Percentiles rank a stretch among this genome's conserved stretches.
phyloP scores from a whole-genome alignment of 2,113 vertebrate genomes.

The Macaca mulatta region DNA sequence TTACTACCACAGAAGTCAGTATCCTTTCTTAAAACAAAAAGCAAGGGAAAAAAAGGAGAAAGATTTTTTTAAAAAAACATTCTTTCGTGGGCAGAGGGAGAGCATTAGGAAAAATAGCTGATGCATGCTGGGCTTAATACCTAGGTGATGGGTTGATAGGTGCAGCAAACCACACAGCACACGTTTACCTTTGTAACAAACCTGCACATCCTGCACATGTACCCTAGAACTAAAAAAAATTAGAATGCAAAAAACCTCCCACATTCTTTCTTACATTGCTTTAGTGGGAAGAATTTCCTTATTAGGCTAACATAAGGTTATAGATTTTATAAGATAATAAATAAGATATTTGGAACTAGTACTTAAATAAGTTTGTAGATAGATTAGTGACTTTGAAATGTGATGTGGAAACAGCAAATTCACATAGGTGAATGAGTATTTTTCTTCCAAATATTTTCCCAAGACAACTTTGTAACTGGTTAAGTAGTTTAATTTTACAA shows the following conservation, averaged over 20 bases:
- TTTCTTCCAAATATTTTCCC: conserved; percentile 8
- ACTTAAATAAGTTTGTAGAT: neutral
- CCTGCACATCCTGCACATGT: no score
- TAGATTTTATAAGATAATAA: neutral
- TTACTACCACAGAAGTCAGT: conserved; percentile 99
- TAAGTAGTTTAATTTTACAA: neutral
- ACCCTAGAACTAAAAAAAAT: no score
- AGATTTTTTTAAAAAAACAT: neutral
- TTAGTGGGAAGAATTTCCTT: conserved; percentile 23
- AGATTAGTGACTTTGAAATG: conserved; percentile 29
- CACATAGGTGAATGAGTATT: neutral
- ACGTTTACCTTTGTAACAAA: no score
- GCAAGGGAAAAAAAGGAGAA: neutral
- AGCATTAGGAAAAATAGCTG: neutral
- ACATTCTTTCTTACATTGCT: neutral
- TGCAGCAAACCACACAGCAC: no score
- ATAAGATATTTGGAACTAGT: neutral
- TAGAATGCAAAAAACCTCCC: no score
- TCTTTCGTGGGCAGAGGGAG: neutral
- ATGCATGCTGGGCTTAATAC: no score
- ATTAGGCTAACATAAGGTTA: neutral
- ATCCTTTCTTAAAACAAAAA: conserved; percentile 89
- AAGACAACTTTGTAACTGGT: neutral
- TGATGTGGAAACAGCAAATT: neutral
- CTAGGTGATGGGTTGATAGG: no score